Evolutionary conservation across 2,797 vertebrate genomes (phyloP), one percentile per base, ranked within the genome.

Genomic region (Microchirus variegatus): DNA sequence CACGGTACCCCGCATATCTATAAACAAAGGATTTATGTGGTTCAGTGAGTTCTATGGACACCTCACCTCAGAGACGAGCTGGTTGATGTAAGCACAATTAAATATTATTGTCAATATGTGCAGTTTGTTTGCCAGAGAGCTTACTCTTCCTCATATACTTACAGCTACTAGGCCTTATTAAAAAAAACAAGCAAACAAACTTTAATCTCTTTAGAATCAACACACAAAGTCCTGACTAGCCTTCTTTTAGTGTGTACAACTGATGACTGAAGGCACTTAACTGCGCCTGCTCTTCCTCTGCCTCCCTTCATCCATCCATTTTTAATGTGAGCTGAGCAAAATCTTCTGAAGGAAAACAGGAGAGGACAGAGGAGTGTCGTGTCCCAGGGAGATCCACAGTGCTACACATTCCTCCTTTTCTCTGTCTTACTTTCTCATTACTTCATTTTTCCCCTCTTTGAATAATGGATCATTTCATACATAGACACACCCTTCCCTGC

Each of bases 401-500:
- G 53, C 67, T 73, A 42, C 56, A 54, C 53, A 44, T 69, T 53
- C 49, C 59, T 74, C 42, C n/a, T 60, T 63, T 54, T 53, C 59
- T 70, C 43, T 63, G 53, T 62, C 50, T 66, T 9, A 0, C 46
- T 65, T 56, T 65, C 26, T 55, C 46, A 2, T 46, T 76, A 56
- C 58, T 19, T 66, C 48, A 38, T n/a, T 73, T 64, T 59, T 5
- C 26, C 10, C 48, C 77, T 73, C 22, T 47, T 42, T 89, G 58
- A 92, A 91, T 91, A 90, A 91, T 87, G 60, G 55, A 90, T 82
- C 13, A 48, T 78, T 82, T 68, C 58, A 74, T 79, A 75, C 61
- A n/a, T 77, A 86, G 82, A 79, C 80, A 45, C 59, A 49, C 71
- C 64, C 55, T 45, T 52, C 42, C 56, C 14, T 49, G 22, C 41